These are phyloP conservation scores for Chunga burmeisteri DNA, from an alignment of 2,113 vertebrate species.

Conservation along the genomic window DNA sequence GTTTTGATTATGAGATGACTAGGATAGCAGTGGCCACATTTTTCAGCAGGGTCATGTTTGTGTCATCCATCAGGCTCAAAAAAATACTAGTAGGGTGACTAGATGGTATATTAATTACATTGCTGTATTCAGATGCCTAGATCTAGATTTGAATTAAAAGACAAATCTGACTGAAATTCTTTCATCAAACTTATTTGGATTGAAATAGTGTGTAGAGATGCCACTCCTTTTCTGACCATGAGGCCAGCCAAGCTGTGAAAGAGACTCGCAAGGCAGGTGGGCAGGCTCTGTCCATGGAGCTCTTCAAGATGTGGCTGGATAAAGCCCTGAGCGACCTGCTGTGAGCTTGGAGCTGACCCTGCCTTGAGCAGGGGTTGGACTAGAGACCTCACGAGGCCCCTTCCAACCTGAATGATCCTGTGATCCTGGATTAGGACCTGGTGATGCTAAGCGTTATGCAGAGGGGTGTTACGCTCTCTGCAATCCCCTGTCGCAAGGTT, in stretches of 20 bases:
- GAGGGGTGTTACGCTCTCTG: not conserved
- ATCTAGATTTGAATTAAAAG: not conserved
- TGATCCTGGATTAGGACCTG: not conserved
- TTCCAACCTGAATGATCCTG: not conserved
- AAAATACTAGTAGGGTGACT: not conserved
- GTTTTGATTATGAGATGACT: not conserved
- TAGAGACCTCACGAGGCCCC: not conserved
- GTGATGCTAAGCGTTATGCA: not conserved
- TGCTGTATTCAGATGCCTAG: not conserved
- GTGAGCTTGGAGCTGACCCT: not conserved
- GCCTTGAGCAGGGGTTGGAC: not conserved
- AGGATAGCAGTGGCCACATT: not conserved
- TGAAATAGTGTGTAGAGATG: not conserved
- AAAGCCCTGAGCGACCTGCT: not conserved
- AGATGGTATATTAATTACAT: not conserved
- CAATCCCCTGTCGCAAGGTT: not conserved
- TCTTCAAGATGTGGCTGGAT: not conserved
- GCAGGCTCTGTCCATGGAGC: not conserved
- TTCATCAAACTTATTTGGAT: not conserved
- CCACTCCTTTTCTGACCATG: accelerated
- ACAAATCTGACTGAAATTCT: not conserved
- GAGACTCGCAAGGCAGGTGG: not conserved
- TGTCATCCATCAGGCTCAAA: not conserved
- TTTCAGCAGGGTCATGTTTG: not conserved
- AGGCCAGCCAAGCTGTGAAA: not conserved